Evolutionary conservation across 1,140 invertebrate species (phyloP).

Genomic region (Bilobella aurantiaca): DNA sequence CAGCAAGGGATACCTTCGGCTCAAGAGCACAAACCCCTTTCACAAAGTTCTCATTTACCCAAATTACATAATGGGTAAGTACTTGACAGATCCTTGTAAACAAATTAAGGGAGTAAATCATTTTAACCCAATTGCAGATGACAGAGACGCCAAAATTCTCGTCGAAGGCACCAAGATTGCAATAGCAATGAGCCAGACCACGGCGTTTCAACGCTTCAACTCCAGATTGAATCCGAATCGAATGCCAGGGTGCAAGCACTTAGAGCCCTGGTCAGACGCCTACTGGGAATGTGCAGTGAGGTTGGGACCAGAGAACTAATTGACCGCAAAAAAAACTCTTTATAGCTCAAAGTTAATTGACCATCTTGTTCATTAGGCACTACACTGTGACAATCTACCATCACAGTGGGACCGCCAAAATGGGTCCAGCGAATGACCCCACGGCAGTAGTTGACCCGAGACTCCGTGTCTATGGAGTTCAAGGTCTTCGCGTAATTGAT

Average conservation of each 20-base stretch:
- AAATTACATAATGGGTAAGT: constrained; percentile 33
- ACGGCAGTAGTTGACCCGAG: constrained; percentile 35
- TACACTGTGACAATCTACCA: constrained; percentile 34
- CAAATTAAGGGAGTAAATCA: constrained; percentile 42
- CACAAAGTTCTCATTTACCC: not conserved
- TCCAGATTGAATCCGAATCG: constrained; percentile 48
- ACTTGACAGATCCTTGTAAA: not conserved
- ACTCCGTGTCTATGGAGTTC: constrained; percentile 42
- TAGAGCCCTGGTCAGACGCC: constrained; percentile 49
- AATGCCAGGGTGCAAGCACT: constrained; percentile 49
- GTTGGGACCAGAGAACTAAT: constrained; percentile 2
- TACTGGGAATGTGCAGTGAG: constrained; percentile 39
- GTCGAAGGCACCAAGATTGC: constrained; percentile 39
- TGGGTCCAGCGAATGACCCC: constrained; percentile 27
- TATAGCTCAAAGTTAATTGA: not conserved
- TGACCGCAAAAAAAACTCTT: not conserved
- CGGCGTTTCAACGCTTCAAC: constrained; percentile 38
- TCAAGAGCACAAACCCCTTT: not conserved
- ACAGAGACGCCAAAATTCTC: constrained; percentile 35
- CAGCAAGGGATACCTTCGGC: constrained; percentile 57
- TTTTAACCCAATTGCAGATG: constrained; percentile 39
- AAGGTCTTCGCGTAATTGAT: constrained; percentile 42
- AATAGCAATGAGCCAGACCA: constrained; percentile 45
- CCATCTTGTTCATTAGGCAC: constrained; percentile 17
- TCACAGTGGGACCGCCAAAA: constrained; percentile 39